Base-by-base conservation (phyloP, 2,797 vertebrate species). In the Sebastes taczanowskii region DNA sequence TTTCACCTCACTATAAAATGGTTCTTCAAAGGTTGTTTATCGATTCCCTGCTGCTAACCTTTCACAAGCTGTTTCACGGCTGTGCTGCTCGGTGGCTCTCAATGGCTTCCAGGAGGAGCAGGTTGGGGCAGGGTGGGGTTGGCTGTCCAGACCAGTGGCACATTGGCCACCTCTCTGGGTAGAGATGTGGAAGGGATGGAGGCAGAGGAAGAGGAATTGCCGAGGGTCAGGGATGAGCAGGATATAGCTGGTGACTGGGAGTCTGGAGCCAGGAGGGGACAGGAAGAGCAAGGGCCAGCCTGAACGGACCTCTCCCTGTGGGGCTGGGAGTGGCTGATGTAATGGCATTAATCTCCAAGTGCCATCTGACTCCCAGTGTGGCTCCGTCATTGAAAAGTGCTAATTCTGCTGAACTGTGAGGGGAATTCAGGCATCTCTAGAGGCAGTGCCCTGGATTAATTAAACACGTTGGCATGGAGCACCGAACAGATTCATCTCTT, bases 291-390 rank as follows among this genome's bases (percentile, higher is more conserved):
- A 84, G 79, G 91, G 88, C 84, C 90, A 85, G 84, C 87, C 77
- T 83, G 89, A 88, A 73, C 83, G 79, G 81, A 90, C 89, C 87
- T 90, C 88, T 92, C 90, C 85, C 86, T 55, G 67, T 86, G 87
- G 88, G 86, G 77, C 79, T 74, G 84, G 88, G 88, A 88, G 90
- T 91, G 91, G 93, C 87, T 94, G 94, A 94, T 94, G 93, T 94
- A 92, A 95, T 93, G 86, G 90, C 91, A 93, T 94, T 95, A 92
- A 94, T 95, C 94, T 94, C 90, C 77, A 84, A 87, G 86, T 91
- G 90, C 91, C 93, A 95, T 94, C 91, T 93, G 93, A 94, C 92
- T 91, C 90, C 89, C 87, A 90, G 91, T 92, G 92, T 90, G 91
- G 86, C 91, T 93, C 79, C 86, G 92, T 93, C 91, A 93, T 92